Conservation (phyloP, 2,113 vertebrate genomes). For the Burhinus oedicnemus region DNA sequence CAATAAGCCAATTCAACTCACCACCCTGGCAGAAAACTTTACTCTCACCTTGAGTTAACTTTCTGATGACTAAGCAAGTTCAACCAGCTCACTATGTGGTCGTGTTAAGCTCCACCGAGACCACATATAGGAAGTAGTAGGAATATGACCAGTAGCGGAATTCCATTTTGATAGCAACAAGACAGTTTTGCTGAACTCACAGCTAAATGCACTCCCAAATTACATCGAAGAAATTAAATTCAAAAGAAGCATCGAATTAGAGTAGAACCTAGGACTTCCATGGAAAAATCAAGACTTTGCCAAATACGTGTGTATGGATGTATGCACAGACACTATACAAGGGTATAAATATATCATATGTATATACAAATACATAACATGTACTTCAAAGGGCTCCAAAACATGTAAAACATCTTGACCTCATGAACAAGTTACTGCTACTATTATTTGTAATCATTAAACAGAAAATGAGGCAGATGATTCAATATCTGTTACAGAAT, state of each 20-base stretch:
- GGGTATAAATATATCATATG: not conserved
- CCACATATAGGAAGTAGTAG: accelerated
- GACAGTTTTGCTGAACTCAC: not conserved
- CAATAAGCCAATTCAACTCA: not conserved
- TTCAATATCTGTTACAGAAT: not conserved
- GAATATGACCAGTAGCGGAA: not conserved
- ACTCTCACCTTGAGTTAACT: not conserved
- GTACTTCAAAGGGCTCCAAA: not conserved
- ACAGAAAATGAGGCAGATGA: not conserved
- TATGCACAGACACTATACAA: not conserved
- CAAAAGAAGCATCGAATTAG: not conserved
- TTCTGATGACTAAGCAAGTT: not conserved
- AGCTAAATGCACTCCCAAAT: not conserved
- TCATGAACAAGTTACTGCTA: not conserved
- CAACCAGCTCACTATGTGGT: accelerated
- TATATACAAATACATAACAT: not conserved
- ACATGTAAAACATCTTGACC: not conserved
- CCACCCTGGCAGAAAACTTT: not conserved
- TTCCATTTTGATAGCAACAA: not conserved
- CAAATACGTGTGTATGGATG: not conserved
- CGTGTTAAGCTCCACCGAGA: not conserved
- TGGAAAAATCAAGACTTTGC: not conserved
- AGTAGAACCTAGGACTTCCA: not conserved
- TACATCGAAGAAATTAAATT: not conserved
- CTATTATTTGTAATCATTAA: not conserved